Percentiles rank a stretch among this genome's conserved stretches.
Conservation (phyloP, 2,888 invertebrate species). For the Acleris emargana region DNA sequence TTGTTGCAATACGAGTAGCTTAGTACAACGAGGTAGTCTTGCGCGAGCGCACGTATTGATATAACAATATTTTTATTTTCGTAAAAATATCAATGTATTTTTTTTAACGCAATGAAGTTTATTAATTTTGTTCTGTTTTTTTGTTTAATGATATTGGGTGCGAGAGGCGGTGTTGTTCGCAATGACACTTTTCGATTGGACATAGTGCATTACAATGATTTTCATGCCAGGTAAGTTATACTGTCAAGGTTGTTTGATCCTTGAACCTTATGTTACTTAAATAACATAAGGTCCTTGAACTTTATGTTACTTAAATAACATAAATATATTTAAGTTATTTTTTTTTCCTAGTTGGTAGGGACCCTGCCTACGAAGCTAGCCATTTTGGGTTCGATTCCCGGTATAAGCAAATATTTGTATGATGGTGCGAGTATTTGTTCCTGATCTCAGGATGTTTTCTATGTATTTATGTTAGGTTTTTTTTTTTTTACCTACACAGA, state of each 20-base stretch:
- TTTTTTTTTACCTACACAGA: too few relatives aligned
- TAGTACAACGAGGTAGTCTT: constrained; percentile 22
- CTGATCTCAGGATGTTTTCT: too few relatives aligned
- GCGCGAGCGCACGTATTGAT: constrained; percentile 7
- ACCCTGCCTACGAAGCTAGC: too few relatives aligned
- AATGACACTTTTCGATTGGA: constrained; percentile 73
- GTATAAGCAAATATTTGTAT: too few relatives aligned
- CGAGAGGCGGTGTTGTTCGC: constrained; percentile 49
- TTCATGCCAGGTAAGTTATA: constrained; percentile 76
- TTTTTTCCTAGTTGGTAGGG: too few relatives aligned
- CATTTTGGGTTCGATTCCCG: too few relatives aligned
- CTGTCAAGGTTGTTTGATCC: constrained; percentile 1
- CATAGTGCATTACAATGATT: constrained; percentile 82
- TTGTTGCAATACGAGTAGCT: neutral
- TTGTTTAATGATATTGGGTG: constrained; percentile 41
- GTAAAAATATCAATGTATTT: too few relatives aligned
- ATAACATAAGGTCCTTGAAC: neutral
- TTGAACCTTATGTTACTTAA: neutral
- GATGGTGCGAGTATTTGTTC: too few relatives aligned
- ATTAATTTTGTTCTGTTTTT: constrained; percentile 36
- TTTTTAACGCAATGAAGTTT: constrained; percentile 18
- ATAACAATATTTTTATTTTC: too few relatives aligned
- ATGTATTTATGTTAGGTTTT: too few relatives aligned
- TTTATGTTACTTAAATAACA: neutral
- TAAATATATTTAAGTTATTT: too few relatives aligned